Evolutionary conservation across 2,797 vertebrate species (phyloP), one percentile per base, ranked within the genome.

Genomic region (Enteromius afrohamiltoni): DNA sequence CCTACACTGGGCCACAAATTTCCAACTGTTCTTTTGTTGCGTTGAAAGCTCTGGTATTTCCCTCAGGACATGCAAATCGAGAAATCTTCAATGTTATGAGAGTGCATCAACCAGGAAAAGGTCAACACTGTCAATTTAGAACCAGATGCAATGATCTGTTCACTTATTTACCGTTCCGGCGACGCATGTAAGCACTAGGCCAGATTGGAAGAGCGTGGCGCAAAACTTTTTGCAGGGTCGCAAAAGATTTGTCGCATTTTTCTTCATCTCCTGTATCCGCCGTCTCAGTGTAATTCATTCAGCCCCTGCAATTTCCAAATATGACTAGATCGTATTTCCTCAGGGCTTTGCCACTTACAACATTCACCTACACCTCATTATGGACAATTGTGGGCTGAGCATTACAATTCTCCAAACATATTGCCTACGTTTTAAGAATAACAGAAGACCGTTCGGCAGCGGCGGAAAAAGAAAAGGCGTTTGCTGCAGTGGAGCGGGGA

Each of bases 401-500:
- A n/a, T 62, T 75, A 71, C 75, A 80, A 77, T 84, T 76, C 79
- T 65, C 77, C 49, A 29, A 75, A 75, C 80, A 82, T 68, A 76
- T 76, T 67, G 71, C 60, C 51, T 26, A 49, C 23, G 21, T 83
- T 76, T 68, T 76, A 81, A 67, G 82, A 84, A 83, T 69, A 68
- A 86, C 69, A 47, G 69, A 70, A 75, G 75, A 80, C 45, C 19
- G 26, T 26, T 73, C 26, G 23, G 42, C 55, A 45, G n/a, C 21
- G 64, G 29, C 53, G 51, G 42, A 64, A 49, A 53, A 69, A 77
- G 73, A 82, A 85, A 82, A 85, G 51, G 51, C 77, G 23, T 85
- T 88, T 85, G 68, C 86, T 81, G 82, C 85, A 81, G 87, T 70
- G 73, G 47, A 85, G 83, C 29, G 80, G 85, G 85, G 87, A 87